These are phyloP conservation scores for Mnemiopsis leidyi DNA, from an alignment of 37 sponge, comb jelly and placozoan genomes.

Conservation along the genomic window DNA sequence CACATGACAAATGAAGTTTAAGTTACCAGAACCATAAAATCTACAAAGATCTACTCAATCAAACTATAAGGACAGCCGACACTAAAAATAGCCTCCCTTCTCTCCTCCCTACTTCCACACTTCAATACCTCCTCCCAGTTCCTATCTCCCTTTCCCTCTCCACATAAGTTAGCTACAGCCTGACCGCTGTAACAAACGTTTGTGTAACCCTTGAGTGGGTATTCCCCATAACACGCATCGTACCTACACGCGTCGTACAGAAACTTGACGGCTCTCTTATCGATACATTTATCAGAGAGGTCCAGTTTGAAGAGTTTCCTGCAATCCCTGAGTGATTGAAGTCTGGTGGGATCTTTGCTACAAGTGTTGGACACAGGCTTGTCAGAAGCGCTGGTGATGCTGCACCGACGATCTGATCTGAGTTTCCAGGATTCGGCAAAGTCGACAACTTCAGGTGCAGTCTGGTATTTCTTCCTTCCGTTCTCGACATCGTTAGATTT, in stretches of 20 bases:
- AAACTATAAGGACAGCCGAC: too few relatives aligned
- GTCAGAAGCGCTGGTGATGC: neutral
- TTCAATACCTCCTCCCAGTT: neutral
- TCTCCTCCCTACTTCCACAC: neutral
- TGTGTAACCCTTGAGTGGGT: neutral
- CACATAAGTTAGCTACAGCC: constrained; percentile 5
- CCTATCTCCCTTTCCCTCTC: neutral
- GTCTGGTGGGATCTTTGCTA: neutral
- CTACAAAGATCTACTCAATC: too few relatives aligned
- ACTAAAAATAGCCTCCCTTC: neutral
- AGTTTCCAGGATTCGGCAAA: constrained; percentile 7
- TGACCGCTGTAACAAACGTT: neutral
- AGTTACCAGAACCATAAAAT: too few relatives aligned
- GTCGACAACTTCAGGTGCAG: neutral
- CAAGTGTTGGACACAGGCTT: neutral
- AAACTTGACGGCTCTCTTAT: neutral
- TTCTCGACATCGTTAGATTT: neutral
- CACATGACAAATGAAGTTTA: too few relatives aligned
- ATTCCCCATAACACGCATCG: neutral
- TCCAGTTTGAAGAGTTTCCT: neutral
- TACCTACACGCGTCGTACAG: neutral
- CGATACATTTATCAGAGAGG: neutral
- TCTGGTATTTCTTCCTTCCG: constrained; percentile 17
- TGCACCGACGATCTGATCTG: neutral
- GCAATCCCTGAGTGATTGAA: neutral